Evolutionary conservation across 2,113 vertebrate species (phyloP).

Genomic region (Malurus melanocephalus): DNA sequence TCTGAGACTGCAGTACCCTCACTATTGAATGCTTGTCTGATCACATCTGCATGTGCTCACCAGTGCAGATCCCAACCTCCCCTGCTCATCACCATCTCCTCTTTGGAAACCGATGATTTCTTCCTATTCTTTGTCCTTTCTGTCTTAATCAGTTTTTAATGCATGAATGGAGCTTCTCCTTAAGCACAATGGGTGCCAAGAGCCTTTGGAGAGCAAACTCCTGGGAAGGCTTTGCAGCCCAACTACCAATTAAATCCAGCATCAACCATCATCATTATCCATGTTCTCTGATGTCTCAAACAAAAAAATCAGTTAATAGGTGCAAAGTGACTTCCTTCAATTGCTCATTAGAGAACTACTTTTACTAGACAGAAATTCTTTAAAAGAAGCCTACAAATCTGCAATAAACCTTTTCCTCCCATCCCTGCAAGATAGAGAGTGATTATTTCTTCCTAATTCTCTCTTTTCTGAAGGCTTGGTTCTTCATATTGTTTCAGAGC

Average conservation of each 20-base stretch:
- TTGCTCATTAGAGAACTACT: not conserved
- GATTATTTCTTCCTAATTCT: not conserved
- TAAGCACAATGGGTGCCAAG: not conserved
- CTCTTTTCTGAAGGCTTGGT: not conserved
- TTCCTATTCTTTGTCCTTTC: not conserved
- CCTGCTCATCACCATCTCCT: not conserved
- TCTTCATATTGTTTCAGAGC: not conserved
- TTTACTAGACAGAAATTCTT: not conserved
- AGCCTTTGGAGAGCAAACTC: not conserved
- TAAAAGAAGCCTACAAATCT: not conserved
- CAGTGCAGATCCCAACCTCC: not conserved
- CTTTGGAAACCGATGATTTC: not conserved
- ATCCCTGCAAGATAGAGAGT: not conserved
- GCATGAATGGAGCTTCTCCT: not conserved
- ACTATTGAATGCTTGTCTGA: not conserved
- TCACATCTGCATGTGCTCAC: not conserved
- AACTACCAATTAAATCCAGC: not conserved
- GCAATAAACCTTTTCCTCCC: not conserved
- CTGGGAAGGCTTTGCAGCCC: not conserved
- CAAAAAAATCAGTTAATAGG: not conserved
- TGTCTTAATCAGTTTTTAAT: not conserved
- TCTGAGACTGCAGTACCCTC: not conserved
- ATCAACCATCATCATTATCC: not conserved
- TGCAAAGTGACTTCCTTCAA: not conserved
- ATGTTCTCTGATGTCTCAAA: not conserved